These are phyloP conservation scores for Nomada ferruginata DNA, from an alignment of 2,888 invertebrate species.

Conservation along the genomic window DNA sequence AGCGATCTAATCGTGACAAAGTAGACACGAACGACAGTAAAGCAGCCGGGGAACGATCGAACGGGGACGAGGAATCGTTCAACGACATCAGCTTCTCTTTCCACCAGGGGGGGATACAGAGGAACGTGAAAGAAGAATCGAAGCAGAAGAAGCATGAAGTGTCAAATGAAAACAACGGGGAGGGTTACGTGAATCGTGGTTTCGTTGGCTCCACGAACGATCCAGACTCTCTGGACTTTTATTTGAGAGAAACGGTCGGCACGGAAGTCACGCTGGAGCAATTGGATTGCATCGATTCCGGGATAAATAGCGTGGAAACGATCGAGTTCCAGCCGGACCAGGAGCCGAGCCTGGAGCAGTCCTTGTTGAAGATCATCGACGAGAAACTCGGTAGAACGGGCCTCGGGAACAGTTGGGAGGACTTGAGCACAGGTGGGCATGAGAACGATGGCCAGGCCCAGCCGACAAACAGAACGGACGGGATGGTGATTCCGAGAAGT, in stretches of 20 bases:
- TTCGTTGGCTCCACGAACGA: slow-evolving; percentile 77
- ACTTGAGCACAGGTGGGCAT: slow-evolving; percentile 45
- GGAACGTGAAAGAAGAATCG: slow-evolving; percentile 29
- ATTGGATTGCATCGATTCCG: slow-evolving; percentile 80
- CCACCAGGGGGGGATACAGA: slow-evolving; percentile 46
- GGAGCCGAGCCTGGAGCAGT: slow-evolving; percentile 81
- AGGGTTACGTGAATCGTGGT: slow-evolving; percentile 79
- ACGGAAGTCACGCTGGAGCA: slow-evolving; percentile 70
- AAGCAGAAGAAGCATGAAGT: slow-evolving; percentile 3
- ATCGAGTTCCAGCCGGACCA: slow-evolving; percentile 80
- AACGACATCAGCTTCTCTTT: slow-evolving; percentile 75
- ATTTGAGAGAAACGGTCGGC: slow-evolving; percentile 57
- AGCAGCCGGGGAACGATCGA: slow-evolving; percentile 13
- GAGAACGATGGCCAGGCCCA: slow-evolving; percentile 40
- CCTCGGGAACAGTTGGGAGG: slow-evolving; percentile 65
- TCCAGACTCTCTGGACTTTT: slow-evolving; percentile 79
- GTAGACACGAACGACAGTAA: slow-evolving; percentile 21
- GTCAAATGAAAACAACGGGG: slow-evolving; percentile 8
- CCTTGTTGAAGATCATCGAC: slow-evolving; percentile 81
- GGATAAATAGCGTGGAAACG: slow-evolving; percentile 83
- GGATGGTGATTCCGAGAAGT: slow-evolving; percentile 45
- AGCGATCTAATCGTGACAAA: slow-evolving; percentile 14
- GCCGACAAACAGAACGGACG: slow-evolving; percentile 52
- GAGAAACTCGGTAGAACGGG: slow-evolving; percentile 79
- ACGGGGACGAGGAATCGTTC: slow-evolving; percentile 54